Evolutionary conservation across 2,888 invertebrate genomes (phyloP).

Genomic region (Mantis religiosa): DNA sequence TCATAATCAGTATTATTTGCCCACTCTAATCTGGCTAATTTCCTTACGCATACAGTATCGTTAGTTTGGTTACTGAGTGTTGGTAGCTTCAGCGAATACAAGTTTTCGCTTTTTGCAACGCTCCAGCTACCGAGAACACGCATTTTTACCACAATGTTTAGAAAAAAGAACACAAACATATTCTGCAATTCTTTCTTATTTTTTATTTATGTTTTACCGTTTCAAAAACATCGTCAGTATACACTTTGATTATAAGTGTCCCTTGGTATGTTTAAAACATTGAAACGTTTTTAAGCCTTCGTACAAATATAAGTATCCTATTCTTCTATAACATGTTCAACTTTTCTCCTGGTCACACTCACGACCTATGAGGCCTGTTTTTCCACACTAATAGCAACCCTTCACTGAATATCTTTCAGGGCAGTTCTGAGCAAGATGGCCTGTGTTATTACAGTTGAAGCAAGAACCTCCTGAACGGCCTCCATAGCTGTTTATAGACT

Average conservation of each 20-base stretch:
- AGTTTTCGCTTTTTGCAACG: no score
- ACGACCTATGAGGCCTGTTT: conserved; percentile 85
- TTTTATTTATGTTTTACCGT: neutral
- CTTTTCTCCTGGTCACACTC: conserved; percentile 73
- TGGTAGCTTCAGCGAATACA: no score
- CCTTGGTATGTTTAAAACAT: neutral
- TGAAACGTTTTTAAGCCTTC: neutral
- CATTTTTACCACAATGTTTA: no score
- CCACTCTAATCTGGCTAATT: no score
- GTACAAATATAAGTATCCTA: conserved; percentile 8
- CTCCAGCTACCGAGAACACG: no score
- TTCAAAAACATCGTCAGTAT: neutral
- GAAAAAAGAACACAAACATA: no score
- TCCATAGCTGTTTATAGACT: conserved; percentile 29
- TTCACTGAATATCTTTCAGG: conserved; percentile 54
- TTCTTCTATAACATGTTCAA: neutral
- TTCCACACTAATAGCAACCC: conserved; percentile 90
- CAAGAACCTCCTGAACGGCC: conserved; percentile 45
- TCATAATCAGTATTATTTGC: no score
- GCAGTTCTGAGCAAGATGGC: conserved; percentile 64
- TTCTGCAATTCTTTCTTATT: neutral
- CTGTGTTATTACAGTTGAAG: conserved; percentile 66
- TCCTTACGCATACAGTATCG: no score
- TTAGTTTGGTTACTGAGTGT: no score
- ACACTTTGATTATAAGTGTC: neutral